Base-by-base conservation (phyloP, 2,888 invertebrate species). In the Mythimna pallens region DNA sequence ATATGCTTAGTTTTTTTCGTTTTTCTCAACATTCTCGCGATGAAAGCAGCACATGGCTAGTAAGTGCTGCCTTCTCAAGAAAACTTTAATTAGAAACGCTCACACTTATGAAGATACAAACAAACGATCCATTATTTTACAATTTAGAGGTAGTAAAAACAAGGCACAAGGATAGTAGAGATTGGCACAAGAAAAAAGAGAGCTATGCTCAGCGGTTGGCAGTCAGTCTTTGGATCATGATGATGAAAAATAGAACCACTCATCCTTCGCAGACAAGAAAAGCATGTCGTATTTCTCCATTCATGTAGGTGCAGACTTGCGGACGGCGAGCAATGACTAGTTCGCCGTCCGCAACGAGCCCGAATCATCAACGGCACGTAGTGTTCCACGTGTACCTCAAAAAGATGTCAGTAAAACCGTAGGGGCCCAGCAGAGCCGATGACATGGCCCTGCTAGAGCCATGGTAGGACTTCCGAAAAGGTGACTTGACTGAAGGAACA, bases 21-120 rank as follows among this genome's bases (percentile, higher is more conserved):
- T 75, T 76, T 73, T 3, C 0, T 9, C 14, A 52, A 63, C 30
- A 54, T n/a, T 1, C 17, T 10, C 4, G 22, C 14, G 2, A 9
- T 1, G 6, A 47, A 47, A 3, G 30, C 30, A 54, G n/a, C 52
- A 65, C 0, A 14, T 50, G 36, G 17, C 47, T 20, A 57, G 54
- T n/a, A 50, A 40, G 1, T 57, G 3, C 14, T 57, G 47, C 36
- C 8, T 36, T 40, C 47, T 22, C 40, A 58, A 40, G 6, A 57
- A 73, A 40, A 50, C 40, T 12, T 1, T 68, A 77, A 77, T 57
- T 47, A 58, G 14, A 69, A 57, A 57, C 25, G 40, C 30, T 55
- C 20, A 43, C 12, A 67, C 47, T 36, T 55, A 55, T 22, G 7
- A 47, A 47, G 25, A 72, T 36, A 55, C 36, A 36, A 20, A 54